Percentiles rank a stretch among this genome's conserved stretches.
Evolutionary conservation across 2,888 invertebrate species (phyloP).

Genomic region (Acanthosoma haemorrhoidale): DNA sequence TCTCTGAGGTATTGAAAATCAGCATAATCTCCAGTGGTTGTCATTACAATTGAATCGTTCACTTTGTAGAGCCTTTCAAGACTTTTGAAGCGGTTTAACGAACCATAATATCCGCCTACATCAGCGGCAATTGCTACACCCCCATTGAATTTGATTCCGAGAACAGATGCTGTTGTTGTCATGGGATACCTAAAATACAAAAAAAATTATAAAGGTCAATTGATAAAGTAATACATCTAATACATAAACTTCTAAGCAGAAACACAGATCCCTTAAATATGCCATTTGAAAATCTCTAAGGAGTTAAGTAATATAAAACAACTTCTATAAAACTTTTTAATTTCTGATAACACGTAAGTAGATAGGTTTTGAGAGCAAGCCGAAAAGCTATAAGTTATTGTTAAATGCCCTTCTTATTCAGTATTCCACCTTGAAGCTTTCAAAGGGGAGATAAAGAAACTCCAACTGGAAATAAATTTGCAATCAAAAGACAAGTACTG

Average conservation of each 20-base stretch:
- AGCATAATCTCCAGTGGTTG: conserved; percentile 92
- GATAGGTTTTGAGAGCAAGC: too few relatives aligned
- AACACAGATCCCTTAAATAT: background rate
- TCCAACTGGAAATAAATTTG: too few relatives aligned
- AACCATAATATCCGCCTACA: conserved; percentile 88
- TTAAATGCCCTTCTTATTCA: too few relatives aligned
- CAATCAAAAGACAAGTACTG: too few relatives aligned
- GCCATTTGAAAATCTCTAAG: too few relatives aligned
- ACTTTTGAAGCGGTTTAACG: conserved; percentile 80
- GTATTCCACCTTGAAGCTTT: too few relatives aligned
- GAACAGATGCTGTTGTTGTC: conserved; percentile 86
- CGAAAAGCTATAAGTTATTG: too few relatives aligned
- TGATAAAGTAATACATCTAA: background rate
- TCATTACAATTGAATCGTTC: conserved; percentile 82
- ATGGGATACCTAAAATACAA: conserved; percentile 53
- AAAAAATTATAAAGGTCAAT: background rate
- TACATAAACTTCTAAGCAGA: background rate
- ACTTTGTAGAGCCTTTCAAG: conserved; percentile 83
- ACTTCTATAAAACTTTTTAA: background rate
- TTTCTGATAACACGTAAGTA: background rate
- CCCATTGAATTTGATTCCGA: conserved; percentile 78
- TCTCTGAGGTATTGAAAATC: conserved; percentile 89
- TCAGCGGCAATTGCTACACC: conserved; percentile 92
- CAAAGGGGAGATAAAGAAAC: too few relatives aligned
- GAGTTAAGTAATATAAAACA: background rate